Conservation (phyloP, 2,113 vertebrate genomes). For the Dascyllus trimaculatus region DNA sequence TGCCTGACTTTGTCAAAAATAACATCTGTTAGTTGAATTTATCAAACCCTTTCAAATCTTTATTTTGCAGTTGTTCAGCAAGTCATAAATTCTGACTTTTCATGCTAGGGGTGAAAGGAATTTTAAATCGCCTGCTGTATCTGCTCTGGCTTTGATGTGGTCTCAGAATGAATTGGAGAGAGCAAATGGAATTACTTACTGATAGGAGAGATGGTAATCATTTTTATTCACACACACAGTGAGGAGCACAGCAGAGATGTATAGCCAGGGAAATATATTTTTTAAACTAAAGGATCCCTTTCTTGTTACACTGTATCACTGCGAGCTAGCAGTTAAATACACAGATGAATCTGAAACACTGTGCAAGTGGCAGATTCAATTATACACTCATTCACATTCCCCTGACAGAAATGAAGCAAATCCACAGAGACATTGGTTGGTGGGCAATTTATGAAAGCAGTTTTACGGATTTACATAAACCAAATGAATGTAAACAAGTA, state of each 20-base stretch:
- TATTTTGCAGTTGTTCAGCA: conserved; percentile 75
- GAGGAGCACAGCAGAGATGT: conserved; percentile 53
- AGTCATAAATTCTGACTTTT: conserved; percentile 76
- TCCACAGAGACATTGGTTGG: conserved; percentile 53
- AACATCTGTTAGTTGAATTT: conserved; percentile 58
- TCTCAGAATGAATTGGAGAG: conserved; percentile 73
- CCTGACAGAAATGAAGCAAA: conserved; percentile 62
- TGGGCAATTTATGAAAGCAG: conserved; percentile 63
- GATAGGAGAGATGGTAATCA: conserved; percentile 80
- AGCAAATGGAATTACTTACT: conserved; percentile 82
- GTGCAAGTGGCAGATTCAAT: conserved; percentile 67
- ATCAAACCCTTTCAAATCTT: conserved; percentile 74
- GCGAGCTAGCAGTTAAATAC: conserved; percentile 58
- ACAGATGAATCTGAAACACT: conserved; percentile 67
- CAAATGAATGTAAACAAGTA: conserved; percentile 64
- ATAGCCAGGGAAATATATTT: conserved; percentile 55
- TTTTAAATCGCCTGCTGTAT: conserved; percentile 79
- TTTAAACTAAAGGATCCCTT: conserved; percentile 60
- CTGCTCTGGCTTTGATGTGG: conserved; percentile 76
- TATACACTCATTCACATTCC: conserved; percentile 66
- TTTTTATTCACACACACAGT: conserved; percentile 75
- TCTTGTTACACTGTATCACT: conserved; percentile 57
- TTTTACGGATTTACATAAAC: conserved; percentile 64
- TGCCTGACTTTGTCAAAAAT: conserved; percentile 53
- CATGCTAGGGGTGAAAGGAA: conserved; percentile 67